Evolutionary conservation across 2,888 invertebrate genomes (phyloP).

Genomic region (Volucella inflata): DNA sequence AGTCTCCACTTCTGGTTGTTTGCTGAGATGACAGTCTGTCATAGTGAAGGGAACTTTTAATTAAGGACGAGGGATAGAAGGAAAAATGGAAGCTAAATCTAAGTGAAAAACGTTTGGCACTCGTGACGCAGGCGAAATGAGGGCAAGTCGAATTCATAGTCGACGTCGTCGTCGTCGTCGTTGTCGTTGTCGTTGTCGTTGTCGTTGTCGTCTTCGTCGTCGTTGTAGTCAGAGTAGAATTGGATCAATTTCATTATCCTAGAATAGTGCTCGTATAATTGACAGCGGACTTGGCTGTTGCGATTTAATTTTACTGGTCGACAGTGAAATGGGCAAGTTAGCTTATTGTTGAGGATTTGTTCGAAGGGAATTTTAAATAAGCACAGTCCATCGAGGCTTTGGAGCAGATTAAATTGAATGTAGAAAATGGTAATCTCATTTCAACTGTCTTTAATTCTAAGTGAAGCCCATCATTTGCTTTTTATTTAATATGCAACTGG

Average conservation of each 20-base stretch:
- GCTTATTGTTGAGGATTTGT: constrained; percentile 17
- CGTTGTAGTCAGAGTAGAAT: constrained; percentile 5
- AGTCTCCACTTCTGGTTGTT: constrained; percentile 7
- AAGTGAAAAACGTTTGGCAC: constrained; percentile 49
- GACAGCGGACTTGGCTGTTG: constrained; percentile 53
- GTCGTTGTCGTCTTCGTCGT: neutral
- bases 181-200: neutral
- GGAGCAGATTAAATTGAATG: constrained; percentile 33
- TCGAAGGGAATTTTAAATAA: constrained; percentile 27
- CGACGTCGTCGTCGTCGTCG: neutral
- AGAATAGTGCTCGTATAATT: constrained; percentile 60
- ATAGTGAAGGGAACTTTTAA: constrained; percentile 67
- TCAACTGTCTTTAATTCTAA: no score
- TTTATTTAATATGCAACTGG: no score
- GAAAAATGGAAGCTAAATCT: constrained; percentile 4
- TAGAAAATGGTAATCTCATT: no score
- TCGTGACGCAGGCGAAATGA: constrained; percentile 15
- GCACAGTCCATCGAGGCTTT: neutral
- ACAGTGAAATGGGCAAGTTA: constrained; percentile 44
- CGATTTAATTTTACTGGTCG: constrained; percentile 57
- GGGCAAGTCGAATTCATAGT: neutral
- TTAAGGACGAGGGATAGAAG: constrained; percentile 53
- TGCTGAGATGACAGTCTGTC: constrained; percentile 65
- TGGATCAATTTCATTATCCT: constrained; percentile 70
- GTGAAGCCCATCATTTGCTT: no score